phyloP scores from a whole-genome alignment of 2,113 vertebrate species.

The Pelodiscus sinensis region DNA sequence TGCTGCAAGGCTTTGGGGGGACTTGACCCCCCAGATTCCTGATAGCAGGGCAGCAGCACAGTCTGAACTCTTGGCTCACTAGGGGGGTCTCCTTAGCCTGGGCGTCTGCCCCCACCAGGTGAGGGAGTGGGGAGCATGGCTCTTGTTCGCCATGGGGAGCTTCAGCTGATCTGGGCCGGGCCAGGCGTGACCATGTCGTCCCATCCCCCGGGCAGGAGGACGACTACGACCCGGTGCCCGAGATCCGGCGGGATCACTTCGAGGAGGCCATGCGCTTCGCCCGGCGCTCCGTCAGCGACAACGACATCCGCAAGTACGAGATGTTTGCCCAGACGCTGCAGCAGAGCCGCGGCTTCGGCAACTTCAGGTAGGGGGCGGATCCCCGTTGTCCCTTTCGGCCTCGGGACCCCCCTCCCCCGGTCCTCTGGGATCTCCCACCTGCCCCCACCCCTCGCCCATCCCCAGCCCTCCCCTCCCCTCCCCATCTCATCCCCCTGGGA shows the following conservation, averaged over 20 bases:
- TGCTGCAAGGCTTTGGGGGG: not conserved
- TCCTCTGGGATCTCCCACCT: no score
- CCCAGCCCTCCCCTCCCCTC: no score
- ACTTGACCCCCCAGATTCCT: not conserved
- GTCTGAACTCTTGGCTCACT: not conserved
- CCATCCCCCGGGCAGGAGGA: conserved; percentile 83
- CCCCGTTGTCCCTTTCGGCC: not conserved
- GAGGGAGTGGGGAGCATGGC: not conserved
- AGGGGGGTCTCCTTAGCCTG: not conserved
- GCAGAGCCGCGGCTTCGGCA: conserved; percentile 98
- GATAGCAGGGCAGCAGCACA: not conserved
- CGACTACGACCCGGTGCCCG: conserved; percentile 95
- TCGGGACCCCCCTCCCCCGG: no score
- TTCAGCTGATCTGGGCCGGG: fast-evolving
- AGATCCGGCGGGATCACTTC: conserved; percentile 98
- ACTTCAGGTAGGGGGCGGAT: conserved; percentile 88
- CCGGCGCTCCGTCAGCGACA: conserved; percentile 97
- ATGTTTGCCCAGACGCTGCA: conserved; percentile 99
- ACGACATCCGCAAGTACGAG: conserved; percentile 98
- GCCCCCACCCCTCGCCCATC: no score
- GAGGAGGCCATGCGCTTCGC: conserved; percentile 99
- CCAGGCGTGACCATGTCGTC: not conserved
- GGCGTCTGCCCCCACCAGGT: not conserved
- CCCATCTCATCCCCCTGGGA: no score
- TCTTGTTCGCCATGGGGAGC: fast-evolving